Evolutionary conservation across 2,797 vertebrate genomes (phyloP), one percentile per base, ranked within the genome.

Genomic region (Acanthurus tractus): DNA sequence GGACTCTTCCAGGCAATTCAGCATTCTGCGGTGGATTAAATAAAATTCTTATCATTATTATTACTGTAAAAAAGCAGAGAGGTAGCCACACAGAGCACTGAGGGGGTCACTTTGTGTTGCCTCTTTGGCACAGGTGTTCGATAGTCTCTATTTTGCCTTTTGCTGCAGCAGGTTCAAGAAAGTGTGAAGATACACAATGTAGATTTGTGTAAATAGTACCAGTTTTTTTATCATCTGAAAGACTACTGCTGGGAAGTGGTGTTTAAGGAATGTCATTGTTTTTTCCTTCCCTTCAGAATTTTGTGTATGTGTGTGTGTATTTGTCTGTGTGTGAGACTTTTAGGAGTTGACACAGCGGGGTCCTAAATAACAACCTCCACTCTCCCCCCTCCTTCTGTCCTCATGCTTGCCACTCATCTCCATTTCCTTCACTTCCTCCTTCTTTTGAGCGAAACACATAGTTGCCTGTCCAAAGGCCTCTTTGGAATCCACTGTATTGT

Each of bases 341-440:
- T 63, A 63, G 50, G 63, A 82, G 78, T 86, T 90, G 87, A 86
- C 67, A 76, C 78, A 80, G 81, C 76, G 12, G 58, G 61, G 15
- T 65, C 76, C 75, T 56, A 77, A 86, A 89, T 78, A 72, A 67
- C 63, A 79, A 63, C 61, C 63, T 80, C 83, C 53, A 15, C 62
- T 20, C 54, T 62, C 23, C 49, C 46, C 63, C 66, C 74, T 81
- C 69, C 48, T 36, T 65, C 42, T 81, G 52, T 57, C 75, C 73
- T 78, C 25, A 2, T 70, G 50, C 20, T 70, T 14, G 10, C 80
- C 80, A 74, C 81, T 82, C 80, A 55, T 86, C 78, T 89, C 76
- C 54, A 76, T 73, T 89, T 83, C 74, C 79, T 72, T 69, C 62
- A 58, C 83, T 93, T 92, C 86, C 83, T 78, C 62, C 83, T 84